Evolutionary conservation across 2,113 vertebrate genomes (phyloP).

Genomic region (Nerophis lumbriciformis): DNA sequence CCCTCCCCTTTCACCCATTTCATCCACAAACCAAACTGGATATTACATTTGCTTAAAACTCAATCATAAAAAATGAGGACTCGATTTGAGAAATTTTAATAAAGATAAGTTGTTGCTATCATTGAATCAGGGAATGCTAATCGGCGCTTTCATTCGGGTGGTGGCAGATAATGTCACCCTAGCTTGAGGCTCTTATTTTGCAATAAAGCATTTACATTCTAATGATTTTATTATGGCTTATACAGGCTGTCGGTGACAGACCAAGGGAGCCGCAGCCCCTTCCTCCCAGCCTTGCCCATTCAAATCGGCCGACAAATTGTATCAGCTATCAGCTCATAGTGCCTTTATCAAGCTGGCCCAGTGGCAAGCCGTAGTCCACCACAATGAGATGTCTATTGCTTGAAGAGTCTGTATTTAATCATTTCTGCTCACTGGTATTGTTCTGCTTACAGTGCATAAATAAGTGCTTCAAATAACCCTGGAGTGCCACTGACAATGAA

Average conservation of each 20-base stretch:
- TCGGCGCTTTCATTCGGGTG: constrained; percentile 87
- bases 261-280: constrained; percentile 58
- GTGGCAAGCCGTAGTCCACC: constrained; percentile 87
- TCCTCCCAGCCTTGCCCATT: constrained; percentile 79
- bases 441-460: constrained; percentile 99
- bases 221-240: constrained; percentile 99
- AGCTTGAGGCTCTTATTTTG: constrained; percentile 98
- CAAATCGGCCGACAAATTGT: constrained; percentile 87
- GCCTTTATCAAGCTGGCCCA: constrained; percentile 97
- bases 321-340: constrained; percentile 99
- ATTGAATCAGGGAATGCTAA: constrained; percentile 99
- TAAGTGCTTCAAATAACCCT: constrained; percentile 93
- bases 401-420: constrained; percentile 96
- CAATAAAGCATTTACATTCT: constrained; percentile 99
- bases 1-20: constrained; percentile 23
- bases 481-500: constrained; percentile 95
- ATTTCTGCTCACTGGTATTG: constrained; percentile 91
- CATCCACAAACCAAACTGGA: constrained; percentile 85
- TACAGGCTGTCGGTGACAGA: constrained; percentile 88
- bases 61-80: constrained; percentile 99
- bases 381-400: constrained; percentile 94
- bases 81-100: constrained; percentile 99
- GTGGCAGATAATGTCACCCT: constrained; percentile 91
- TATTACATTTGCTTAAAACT: constrained; percentile 99
- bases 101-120: constrained; percentile 99